These are phyloP conservation scores for Tyrophagus putrescentiae DNA, from an alignment of 1,140 invertebrate species.

Conservation along the genomic window DNA sequence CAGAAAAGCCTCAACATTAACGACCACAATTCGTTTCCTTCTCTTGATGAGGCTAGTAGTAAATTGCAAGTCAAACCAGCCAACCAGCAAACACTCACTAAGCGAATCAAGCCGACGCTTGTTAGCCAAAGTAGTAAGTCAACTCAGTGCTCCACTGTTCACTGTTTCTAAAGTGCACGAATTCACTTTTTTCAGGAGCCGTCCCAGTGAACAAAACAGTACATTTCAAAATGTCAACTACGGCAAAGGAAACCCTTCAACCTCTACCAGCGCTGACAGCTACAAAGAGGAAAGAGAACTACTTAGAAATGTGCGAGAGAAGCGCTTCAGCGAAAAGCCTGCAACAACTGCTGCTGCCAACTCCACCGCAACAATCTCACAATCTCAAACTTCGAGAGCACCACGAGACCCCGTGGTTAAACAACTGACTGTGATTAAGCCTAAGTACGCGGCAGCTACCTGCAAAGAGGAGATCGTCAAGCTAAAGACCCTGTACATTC, in stretches of 20 bases:
- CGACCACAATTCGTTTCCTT: background rate
- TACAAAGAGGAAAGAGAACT: conserved; percentile 17
- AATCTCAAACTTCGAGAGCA: background rate
- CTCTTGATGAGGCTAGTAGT: background rate
- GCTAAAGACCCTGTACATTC: background rate
- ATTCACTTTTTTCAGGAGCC: background rate
- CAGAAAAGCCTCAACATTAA: background rate
- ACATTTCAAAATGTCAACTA: background rate
- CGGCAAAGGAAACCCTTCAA: background rate
- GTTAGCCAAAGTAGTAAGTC: background rate
- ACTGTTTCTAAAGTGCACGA: background rate
- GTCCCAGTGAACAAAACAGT: conserved; percentile 1
- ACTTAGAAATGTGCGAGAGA: background rate
- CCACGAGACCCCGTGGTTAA: background rate
- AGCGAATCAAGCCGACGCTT: conserved; percentile 9
- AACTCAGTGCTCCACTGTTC: background rate
- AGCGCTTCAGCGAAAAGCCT: background rate
- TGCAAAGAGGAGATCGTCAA: background rate
- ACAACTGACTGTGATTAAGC: background rate
- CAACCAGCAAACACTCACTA: background rate
- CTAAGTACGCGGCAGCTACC: background rate
- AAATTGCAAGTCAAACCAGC: background rate
- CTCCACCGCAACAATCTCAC: no score
- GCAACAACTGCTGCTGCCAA: no score
- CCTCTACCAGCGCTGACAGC: background rate